Evolutionary conservation across 2,113 vertebrate species (phyloP).

Genomic region (Pica pica): DNA sequence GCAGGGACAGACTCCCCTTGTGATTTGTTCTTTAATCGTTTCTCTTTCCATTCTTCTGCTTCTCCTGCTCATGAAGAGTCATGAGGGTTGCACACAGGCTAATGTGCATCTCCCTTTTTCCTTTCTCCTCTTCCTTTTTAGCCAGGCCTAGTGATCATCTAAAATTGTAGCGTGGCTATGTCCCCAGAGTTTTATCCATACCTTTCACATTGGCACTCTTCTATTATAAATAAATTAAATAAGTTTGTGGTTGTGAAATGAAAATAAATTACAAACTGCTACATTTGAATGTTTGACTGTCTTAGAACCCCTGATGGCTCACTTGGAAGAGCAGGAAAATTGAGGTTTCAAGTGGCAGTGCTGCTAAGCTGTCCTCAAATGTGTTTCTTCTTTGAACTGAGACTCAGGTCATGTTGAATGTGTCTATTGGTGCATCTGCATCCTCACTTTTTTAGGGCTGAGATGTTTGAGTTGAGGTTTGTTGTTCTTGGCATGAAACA

Average conservation of each 20-base stretch:
- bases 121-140: neutral
- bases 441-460: neutral
- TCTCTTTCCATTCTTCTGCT: neutral
- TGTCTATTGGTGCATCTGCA: neutral
- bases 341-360: neutral
- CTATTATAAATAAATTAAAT: neutral
- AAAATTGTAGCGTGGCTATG: accelerated
- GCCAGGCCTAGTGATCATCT: neutral
- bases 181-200: neutral
- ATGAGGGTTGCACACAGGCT: neutral
- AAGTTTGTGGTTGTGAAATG: neutral
- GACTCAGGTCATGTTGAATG: neutral
- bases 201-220: neutral
- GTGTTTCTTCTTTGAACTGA: neutral
- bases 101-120: neutral
- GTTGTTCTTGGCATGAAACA: neutral
- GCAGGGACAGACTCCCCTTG: neutral
- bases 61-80: neutral
- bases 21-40: neutral
- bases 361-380: neutral
- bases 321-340: neutral
- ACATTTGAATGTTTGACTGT: neutral
- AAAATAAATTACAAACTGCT: neutral
- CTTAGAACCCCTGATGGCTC: neutral
- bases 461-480: neutral